These are phyloP conservation scores for Quadriops clusia DNA, from an alignment of 2,888 invertebrate genomes.

Conservation along the genomic window DNA sequence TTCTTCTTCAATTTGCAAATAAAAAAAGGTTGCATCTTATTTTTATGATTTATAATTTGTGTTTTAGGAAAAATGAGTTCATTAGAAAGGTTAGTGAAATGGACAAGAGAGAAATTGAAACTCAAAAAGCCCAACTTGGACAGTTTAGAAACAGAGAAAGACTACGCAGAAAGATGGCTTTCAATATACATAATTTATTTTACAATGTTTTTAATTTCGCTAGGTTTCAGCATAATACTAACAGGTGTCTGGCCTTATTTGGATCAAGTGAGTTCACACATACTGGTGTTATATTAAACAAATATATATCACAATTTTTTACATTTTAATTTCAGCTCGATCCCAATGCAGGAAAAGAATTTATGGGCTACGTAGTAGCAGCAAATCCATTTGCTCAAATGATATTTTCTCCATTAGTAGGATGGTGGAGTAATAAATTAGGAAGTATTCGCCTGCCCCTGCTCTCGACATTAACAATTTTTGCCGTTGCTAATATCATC, in stretches of 20 bases:
- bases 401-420: slow-evolving; percentile 72
- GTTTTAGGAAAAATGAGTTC: slow-evolving; percentile 11
- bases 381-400: slow-evolving; percentile 82
- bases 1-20: too few species aligned
- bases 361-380: slow-evolving; percentile 73
- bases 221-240: slow-evolving; percentile 77
- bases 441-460: slow-evolving; percentile 62
- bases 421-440: slow-evolving; percentile 72
- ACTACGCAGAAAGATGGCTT: slow-evolving; percentile 60
- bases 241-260: slow-evolving; percentile 85
- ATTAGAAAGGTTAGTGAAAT: slow-evolving; percentile 5
- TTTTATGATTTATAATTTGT: too few species aligned
- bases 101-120: slow-evolving; percentile 7
- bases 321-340: slow-evolving; percentile 51
- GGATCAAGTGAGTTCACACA: slow-evolving; percentile 53
- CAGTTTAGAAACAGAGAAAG: slow-evolving; percentile 16
- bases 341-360: slow-evolving; percentile 65
- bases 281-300: too few species aligned
- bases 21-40: too few species aligned
- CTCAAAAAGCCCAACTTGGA: slow-evolving; percentile 5
- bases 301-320: too few species aligned
- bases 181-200: slow-evolving; percentile 76
- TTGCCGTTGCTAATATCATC: slow-evolving; percentile 58
- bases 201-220: slow-evolving; percentile 81
- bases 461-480: slow-evolving; percentile 55